Evolutionary conservation across 2,797 vertebrate genomes (phyloP), one percentile per base, ranked within the genome.

Genomic region (Megaceryle alcyon): DNA sequence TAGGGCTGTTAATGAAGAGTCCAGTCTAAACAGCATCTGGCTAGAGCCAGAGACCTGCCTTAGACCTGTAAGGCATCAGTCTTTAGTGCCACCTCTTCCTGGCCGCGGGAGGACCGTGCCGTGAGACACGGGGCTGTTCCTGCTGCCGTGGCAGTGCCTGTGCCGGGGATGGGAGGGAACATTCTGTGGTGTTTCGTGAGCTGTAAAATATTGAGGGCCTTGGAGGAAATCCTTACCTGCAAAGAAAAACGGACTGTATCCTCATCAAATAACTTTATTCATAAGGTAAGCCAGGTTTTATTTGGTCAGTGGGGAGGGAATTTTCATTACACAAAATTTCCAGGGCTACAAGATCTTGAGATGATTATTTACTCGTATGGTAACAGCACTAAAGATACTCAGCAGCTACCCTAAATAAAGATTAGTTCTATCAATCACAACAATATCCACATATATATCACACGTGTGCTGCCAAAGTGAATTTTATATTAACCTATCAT

Each of bases 51-150:
- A 18, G 31, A 12, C 29, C 16, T 10, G 19, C 54, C n/a, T 18
- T 4, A 18, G n/a, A 2, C 14, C 39, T 31, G 16, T 6, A 12
- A 20, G 11, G 19, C 54, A 2, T 8, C 7, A 0, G 44, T 28
- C 22, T 18, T 8, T 9, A n/a, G 12, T 2, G n/a, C 14, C 31
- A 3, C 41, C 22, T 26, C 3, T 7, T 19, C 5, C 56, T 28
- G 3, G 53, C n/a, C 10, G 3, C 3, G 3, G 23, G 5, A 20
- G 43, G 18, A 41, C 17, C 2, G 4, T 1, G 5, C 48, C 1
- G 1, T 5, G 3, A 4, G 8, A 20, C 5, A 3, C 2, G 6
- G n/a, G 51, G 49, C 13, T 14, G 56, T 5, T 59, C 46, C 66
- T 25, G 41, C 7, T 0, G 6, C 71, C 2, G 6, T 15, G 7